Base-by-base conservation (phyloP, 2,113 vertebrate genomes). In the Symphodus melops region DNA sequence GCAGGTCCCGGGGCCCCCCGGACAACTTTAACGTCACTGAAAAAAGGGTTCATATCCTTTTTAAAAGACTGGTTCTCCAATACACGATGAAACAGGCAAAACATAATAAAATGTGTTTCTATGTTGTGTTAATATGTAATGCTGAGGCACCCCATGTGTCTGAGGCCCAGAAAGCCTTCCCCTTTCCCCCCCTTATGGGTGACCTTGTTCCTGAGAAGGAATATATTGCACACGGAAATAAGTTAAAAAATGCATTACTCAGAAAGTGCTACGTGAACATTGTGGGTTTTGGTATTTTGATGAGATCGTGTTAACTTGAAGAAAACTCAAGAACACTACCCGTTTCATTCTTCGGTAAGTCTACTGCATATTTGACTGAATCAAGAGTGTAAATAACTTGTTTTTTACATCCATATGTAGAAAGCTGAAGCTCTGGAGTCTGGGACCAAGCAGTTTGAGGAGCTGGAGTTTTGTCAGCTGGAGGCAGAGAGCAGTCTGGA, bases 381-480 rank as follows among this genome's bases (percentile, higher is more conserved):
- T 79, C 1, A 44, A 52, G 16, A 14, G 13, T 20, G 33, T 63
- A 56, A 49, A 46, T 87, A 62, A 76, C 3, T 37, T 85, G 39
- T 53, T 37, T 63, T 63, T 41, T 75, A 33, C 37, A 37, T 76
- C 6, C 75, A 33, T 42, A 39, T 28, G 13, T 61, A 98, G 97
- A 96, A 97, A 89, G 93, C 95, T 0, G 98, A 99, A 72, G 94
- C 87, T 16, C 92, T 99, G 87, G 98, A 99, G 84, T 89, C 82
- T 0, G 95, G 96, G 88, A 93, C 94, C 72, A 98, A 97, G 85
- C 95, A 95, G 60, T 99, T 99, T 72, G 98, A 99, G 77, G 98
- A 99, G 92, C 87, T 99, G 93, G 98, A 99, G 90, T 99, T 99
- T 91, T 97, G 98, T 88, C 98, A 99, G 92, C 95, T 99, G 91